Evolutionary conservation across 2,113 vertebrate species (phyloP), one percentile per base, ranked within the genome.

Genomic region (Pungitius pungitius): DNA sequence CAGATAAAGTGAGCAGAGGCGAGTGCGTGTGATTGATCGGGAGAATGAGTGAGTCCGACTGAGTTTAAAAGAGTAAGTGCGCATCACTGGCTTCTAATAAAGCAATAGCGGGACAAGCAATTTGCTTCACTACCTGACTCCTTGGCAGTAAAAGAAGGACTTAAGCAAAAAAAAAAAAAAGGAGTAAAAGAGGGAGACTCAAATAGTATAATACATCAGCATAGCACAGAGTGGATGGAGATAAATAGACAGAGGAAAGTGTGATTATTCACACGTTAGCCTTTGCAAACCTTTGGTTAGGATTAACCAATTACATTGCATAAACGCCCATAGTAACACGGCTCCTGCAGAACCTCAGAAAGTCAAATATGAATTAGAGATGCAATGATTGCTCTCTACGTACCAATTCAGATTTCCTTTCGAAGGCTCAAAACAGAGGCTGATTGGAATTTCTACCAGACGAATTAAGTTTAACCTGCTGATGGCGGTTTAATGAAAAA

Each of bases 141-240:
- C 73, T 85, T 87, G 89, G 85, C 85, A 86, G 88, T 76, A 90
- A 91, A 88, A 85, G 75, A 82, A 89, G 76, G 80, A 89, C 71
- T 84, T 85, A 79, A 68, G 82, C 80, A 69, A 80, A 90, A 87
- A 71, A n/a, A n/a, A n/a, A n/a, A n/a, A n/a, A n/a, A n/a, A n/a
- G n/a, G 72, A 87, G 78, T 80, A 73, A 90, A 82, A 89, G 77
- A 80, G 66, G 81, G 75, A 66, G 83, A 89, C 82, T 86, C 90
- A 92, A 93, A 91, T 88, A 85, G 84, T 81, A 84, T 78, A 82
- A 89, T 90, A 85, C 86, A 88, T 87, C 85, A 87, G 77, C 82
- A 73, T 78, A 78, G 73, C 45, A 42, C 77, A 73, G 70, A 51
- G 73, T 79, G 69, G 39, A 14, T 56, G 45, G 77, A 60, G 78